phyloP scores from a whole-genome alignment of 2,797 vertebrate species.

The Percopsis omiscomaycus region DNA sequence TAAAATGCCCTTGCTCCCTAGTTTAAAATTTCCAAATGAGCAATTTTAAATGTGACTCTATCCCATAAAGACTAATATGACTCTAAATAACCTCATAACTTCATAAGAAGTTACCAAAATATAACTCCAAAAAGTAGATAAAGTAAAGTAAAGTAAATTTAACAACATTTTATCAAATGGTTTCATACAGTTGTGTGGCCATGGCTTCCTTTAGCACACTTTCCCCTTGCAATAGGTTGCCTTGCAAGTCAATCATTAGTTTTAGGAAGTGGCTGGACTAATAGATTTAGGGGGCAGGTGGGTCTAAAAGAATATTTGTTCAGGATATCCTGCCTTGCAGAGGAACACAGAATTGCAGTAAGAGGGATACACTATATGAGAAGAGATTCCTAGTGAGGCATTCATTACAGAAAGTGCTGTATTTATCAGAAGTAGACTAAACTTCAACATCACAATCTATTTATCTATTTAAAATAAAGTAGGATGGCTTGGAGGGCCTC shows the following conservation, averaged over 20 bases:
- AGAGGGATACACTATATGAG: neutral
- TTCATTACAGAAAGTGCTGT: neutral
- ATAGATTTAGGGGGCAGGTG: neutral
- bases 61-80: neutral
- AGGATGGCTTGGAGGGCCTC: too few relatives aligned
- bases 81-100: neutral
- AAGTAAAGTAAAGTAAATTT: too few relatives aligned
- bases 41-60: neutral
- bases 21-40: neutral
- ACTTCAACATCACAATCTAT: too few relatives aligned
- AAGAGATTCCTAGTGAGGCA: neutral
- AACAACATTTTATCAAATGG: neutral
- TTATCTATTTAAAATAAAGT: too few relatives aligned
- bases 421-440: too few relatives aligned
- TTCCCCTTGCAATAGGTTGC: conserved; percentile 6
- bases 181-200: neutral
- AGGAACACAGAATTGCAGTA: conserved; percentile 2
- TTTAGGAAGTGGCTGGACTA: neutral
- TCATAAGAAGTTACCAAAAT: neutral
- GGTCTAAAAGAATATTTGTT: conserved; percentile 17
- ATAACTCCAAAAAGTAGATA: neutral
- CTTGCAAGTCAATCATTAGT: conserved; percentile 12
- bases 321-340: conserved; percentile 17
- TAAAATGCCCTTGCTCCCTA: too few relatives aligned
- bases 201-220: neutral